Evolutionary conservation across 2,888 invertebrate species (phyloP).

Genomic region (Leptogaster cylindrica): DNA sequence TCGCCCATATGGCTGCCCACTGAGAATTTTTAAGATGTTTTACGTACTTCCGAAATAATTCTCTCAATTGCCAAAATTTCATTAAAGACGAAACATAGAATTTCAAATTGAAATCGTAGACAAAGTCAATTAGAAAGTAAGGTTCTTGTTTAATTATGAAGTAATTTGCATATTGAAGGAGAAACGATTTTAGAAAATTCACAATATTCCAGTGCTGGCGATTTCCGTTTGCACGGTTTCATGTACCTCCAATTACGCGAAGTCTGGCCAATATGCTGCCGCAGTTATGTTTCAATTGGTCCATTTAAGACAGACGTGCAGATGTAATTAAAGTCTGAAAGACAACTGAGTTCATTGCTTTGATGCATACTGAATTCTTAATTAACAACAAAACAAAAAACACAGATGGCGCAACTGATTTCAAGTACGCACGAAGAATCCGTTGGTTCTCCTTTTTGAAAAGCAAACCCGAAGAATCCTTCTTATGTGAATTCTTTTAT

Average conservation of each 20-base stretch:
- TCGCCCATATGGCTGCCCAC: conserved; percentile 10
- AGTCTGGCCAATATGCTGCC: not conserved
- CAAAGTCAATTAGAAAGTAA: conserved; percentile 22
- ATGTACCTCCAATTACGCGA: conserved; percentile 1
- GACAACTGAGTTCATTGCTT: conserved; percentile 7
- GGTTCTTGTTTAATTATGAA: conserved; percentile 43
- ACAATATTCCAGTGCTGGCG: not conserved
- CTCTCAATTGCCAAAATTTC: conserved; percentile 38
- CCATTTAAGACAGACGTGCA: conserved; percentile 44
- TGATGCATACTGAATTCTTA: conserved; percentile 35
- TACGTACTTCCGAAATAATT: conserved; percentile 17
- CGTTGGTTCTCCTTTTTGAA: no score
- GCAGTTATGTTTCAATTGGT: conserved; percentile 29
- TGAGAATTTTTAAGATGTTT: conserved; percentile 29
- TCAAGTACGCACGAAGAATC: no score
- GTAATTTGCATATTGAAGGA: conserved; percentile 46
- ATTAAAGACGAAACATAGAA: not conserved
- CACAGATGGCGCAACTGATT: no score
- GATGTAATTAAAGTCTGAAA: conserved; percentile 37
- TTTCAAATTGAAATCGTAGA: conserved; percentile 36
- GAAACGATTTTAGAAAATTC: conserved; percentile 16
- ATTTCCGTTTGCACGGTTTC: not conserved
- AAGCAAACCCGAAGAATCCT: no score
- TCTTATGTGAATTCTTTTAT: no score
- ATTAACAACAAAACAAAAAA: conserved; percentile 12